phyloP scores from a whole-genome alignment of 2,113 vertebrate species.

The Eublepharis macularius region DNA sequence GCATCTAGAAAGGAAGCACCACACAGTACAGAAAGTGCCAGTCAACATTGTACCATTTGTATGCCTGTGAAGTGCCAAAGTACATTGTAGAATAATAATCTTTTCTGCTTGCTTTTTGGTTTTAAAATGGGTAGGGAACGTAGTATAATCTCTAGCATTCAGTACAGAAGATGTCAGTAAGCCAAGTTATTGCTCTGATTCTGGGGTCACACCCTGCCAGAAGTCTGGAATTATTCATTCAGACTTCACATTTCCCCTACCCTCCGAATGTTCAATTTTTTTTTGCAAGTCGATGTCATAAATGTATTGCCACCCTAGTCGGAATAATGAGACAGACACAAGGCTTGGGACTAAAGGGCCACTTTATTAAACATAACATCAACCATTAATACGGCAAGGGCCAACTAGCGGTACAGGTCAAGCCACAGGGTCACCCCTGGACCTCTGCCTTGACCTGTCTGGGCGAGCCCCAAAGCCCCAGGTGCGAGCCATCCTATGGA shows the following conservation, averaged over 20 bases:
- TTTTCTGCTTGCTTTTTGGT: background rate
- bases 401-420: no score
- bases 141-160: background rate
- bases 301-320: no score
- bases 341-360: no score
- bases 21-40: slow-evolving; percentile 29
- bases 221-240: background rate
- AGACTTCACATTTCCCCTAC: background rate
- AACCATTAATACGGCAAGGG: no score
- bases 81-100: background rate
- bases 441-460: no score
- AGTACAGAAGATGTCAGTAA: background rate
- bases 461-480: no score
- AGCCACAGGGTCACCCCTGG: no score
- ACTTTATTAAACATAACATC: no score
- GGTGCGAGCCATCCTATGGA: no score
- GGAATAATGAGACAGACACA: no score
- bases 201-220: background rate
- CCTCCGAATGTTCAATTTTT: no score
- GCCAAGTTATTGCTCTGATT: background rate
- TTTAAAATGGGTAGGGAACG: background rate
- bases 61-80: slow-evolving; percentile 44
- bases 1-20: slow-evolving; percentile 64
- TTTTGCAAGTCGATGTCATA: background rate
- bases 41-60: slow-evolving; percentile 41